These are phyloP conservation scores for Drosophila cardini DNA, from an alignment of 1,140 invertebrate species.

Conservation along the genomic window DNA sequence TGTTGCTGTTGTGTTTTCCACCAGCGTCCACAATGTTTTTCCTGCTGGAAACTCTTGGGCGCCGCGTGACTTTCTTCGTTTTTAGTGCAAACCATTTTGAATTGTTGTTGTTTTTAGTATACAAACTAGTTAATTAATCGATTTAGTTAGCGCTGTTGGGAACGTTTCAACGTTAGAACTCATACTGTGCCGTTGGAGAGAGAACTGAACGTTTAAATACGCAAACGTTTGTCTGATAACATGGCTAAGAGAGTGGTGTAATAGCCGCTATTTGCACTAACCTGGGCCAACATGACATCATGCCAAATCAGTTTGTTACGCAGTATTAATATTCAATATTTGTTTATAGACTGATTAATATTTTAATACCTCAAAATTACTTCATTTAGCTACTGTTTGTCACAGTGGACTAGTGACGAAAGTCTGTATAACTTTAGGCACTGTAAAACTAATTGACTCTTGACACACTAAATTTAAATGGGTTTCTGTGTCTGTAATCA, in stretches of 20 bases:
- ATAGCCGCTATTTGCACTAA: not conserved
- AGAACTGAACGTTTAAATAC: not conserved
- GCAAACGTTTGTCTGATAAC: constrained; percentile 12
- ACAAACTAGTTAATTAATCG: not conserved
- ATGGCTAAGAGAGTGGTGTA: not conserved
- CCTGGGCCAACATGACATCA: constrained; percentile 2
- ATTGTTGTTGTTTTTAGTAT: not conserved
- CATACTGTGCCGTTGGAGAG: not conserved
- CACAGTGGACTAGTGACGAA: too few relatives aligned
- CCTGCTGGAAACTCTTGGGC: not conserved
- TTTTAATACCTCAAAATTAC: too few relatives aligned
- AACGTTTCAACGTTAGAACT: constrained; percentile 1
- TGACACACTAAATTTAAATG: too few relatives aligned
- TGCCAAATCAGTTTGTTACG: not conserved
- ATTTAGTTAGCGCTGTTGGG: not conserved
- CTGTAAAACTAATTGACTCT: too few relatives aligned
- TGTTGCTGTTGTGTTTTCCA: not conserved
- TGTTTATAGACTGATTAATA: not conserved
- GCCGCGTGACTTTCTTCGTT: not conserved
- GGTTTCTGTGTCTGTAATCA: too few relatives aligned
- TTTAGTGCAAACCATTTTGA: not conserved
- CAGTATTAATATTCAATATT: not conserved
- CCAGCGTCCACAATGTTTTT: not conserved
- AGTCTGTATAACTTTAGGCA: too few relatives aligned
- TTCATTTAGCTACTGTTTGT: too few relatives aligned